Conservation (phyloP, 2,888 invertebrate species). For the Volucella inanis region DNA sequence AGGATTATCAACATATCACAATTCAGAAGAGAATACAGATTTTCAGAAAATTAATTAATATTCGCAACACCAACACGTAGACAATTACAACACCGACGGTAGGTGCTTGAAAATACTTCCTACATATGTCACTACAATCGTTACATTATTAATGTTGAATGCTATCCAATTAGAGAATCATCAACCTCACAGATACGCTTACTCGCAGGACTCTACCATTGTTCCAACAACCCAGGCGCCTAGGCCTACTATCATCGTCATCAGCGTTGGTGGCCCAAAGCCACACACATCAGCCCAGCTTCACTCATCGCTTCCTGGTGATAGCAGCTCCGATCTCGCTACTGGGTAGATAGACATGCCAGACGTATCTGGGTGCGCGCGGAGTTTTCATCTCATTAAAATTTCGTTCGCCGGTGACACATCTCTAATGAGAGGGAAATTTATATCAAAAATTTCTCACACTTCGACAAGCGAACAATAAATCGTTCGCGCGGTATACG, state of each 20-base stretch:
- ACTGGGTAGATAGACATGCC: background rate
- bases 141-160: constrained; percentile 69
- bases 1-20: constrained; percentile 59
- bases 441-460: constrained; percentile 80
- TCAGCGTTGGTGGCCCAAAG: constrained; percentile 62
- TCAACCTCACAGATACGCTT: constrained; percentile 24
- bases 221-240: constrained; percentile 28
- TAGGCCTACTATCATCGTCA: constrained; percentile 7
- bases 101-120: constrained; percentile 51
- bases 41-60: constrained; percentile 66
- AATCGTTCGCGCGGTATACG: constrained; percentile 73
- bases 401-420: constrained; percentile 74
- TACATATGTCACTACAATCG: constrained; percentile 71
- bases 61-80: constrained; percentile 4
- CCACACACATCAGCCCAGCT: constrained; percentile 17
- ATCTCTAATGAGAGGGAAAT: constrained; percentile 75
- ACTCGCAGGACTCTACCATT: background rate
- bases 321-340: constrained; percentile 21
- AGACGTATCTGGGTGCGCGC: constrained; percentile 9
- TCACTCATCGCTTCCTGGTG: constrained; percentile 57
- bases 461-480: constrained; percentile 81
- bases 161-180: constrained; percentile 69
- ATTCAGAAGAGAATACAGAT: constrained; percentile 9
- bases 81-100: constrained; percentile 18
- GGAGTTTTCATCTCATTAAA: constrained; percentile 74